Conservation (phyloP, 2,113 vertebrate genomes). For the Dolichotis patagonum region DNA sequence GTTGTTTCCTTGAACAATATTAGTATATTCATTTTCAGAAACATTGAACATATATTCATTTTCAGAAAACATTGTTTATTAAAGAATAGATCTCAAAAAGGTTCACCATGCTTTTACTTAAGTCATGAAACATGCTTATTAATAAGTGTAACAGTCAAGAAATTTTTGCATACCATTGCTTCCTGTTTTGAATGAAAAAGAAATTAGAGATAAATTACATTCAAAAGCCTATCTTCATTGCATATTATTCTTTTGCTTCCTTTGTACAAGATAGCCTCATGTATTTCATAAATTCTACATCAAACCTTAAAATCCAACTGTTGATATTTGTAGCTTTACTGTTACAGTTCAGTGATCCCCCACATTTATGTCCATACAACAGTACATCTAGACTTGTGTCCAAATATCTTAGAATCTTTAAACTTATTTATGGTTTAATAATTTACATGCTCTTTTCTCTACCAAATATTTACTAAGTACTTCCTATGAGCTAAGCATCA, state of each 20-base stretch:
- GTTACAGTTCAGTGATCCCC: not conserved
- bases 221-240: not conserved
- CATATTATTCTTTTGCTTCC: not conserved
- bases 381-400: not conserved
- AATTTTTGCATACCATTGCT: not conserved
- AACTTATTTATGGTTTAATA: not conserved
- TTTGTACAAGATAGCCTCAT: not conserved
- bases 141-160: not conserved
- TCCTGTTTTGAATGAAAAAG: slow-evolving; percentile 7
- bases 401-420: not conserved
- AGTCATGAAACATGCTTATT: not conserved
- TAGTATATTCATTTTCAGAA: not conserved
- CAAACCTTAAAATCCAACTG: not conserved
- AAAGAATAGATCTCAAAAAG: not conserved
- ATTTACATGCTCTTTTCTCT: not conserved
- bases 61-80: slow-evolving; percentile 12
- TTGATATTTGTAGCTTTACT: not conserved
- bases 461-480: not conserved
- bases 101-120: not conserved
- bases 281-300: not conserved
- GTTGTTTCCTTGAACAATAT: not conserved
- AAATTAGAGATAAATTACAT: not conserved
- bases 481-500: not conserved
- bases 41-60: too few species aligned
- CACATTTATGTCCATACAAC: not conserved